Base-by-base conservation (phyloP, 2,888 invertebrate species). In the Lasioglossum lativentre region DNA sequence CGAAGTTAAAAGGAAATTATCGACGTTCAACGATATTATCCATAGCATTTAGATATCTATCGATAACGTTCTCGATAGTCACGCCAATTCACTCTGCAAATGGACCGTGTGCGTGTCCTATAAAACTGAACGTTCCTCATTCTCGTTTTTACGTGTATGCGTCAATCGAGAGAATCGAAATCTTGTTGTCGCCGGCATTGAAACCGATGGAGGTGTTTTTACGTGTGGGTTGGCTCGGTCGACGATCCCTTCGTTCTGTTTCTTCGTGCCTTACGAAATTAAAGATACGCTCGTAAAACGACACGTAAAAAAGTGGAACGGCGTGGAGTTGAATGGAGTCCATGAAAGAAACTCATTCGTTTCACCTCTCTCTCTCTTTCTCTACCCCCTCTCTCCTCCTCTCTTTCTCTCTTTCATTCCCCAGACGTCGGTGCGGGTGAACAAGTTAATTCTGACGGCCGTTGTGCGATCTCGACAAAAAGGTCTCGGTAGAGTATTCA, bases 151-250 rank as follows among this genome's bases (percentile, higher is more conserved):
- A 16, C 40, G 10, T 47, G 16, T n/a, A 16, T 12, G 4, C 47
- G 42, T 52, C 30, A 3, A 47, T 42, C 40, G 16, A 2, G 72
- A 30, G 40, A 66, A 68, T 79, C 79, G 47, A 63, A 72, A 23
- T 72, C 47, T 79, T 66, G 40, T 72, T 38, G 71, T 19, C 19
- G 45, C 16, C 5, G 19, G 16, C 23, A 42, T 34, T 5, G 45
- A 40, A 72, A 79, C 66, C 80, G 40, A 66, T 66, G 30, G 40
- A 42, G 3, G 19, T 59, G 40, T 42, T 75, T 75, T 75, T 75
- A 59, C 52, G 27, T n/a, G 34, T n/a, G 74, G 38, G n/a, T 16
- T 23, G 38, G 4, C 1, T 14, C 38, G 74, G 23, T n/a, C 47
- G 45, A 19, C 68, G 70, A 47, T 27, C 77, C 73, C 27, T 19